These are phyloP conservation scores for Pardalotus punctatus DNA, from an alignment of 2,113 vertebrate genomes.

Conservation along the genomic window DNA sequence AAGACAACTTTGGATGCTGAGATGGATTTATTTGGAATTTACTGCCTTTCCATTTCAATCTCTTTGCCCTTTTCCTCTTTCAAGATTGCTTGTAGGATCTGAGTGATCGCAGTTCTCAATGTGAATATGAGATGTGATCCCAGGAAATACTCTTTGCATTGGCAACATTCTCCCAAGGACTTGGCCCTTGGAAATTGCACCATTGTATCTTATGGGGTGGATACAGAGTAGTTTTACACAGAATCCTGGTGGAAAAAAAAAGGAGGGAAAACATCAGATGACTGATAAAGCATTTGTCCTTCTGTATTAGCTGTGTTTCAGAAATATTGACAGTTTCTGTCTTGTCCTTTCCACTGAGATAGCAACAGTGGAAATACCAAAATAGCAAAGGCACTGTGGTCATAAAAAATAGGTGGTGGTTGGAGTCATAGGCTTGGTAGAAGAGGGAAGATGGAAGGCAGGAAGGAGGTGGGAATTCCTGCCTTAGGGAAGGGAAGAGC, in stretches of 20 bases:
- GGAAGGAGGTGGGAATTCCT: neutral
- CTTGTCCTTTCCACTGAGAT: neutral
- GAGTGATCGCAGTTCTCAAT: constrained; percentile 78
- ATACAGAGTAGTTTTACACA: constrained; percentile 80
- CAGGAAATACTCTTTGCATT: constrained; percentile 78
- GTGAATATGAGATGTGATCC: constrained; percentile 78
- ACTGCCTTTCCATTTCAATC: neutral
- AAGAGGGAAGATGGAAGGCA: neutral
- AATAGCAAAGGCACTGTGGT: neutral
- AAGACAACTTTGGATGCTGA: constrained; percentile 27
- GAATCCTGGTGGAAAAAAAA: constrained; percentile 60
- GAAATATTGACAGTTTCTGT: neutral
- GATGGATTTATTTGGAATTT: constrained; percentile 44
- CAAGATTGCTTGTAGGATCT: constrained; percentile 72
- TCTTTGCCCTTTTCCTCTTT: neutral
- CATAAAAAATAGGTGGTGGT: neutral
- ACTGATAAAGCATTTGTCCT: neutral
- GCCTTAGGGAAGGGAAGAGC: neutral
- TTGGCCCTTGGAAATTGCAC: constrained; percentile 73
- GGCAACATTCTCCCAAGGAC: constrained; percentile 73
- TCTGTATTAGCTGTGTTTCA: neutral
- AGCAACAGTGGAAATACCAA: neutral
- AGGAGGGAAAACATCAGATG: neutral
- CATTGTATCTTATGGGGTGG: constrained; percentile 69
- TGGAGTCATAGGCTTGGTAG: neutral